Percentiles rank a stretch among this genome's conserved stretches.
Conservation (phyloP, 2,888 invertebrate species). For the Pocota personata region DNA sequence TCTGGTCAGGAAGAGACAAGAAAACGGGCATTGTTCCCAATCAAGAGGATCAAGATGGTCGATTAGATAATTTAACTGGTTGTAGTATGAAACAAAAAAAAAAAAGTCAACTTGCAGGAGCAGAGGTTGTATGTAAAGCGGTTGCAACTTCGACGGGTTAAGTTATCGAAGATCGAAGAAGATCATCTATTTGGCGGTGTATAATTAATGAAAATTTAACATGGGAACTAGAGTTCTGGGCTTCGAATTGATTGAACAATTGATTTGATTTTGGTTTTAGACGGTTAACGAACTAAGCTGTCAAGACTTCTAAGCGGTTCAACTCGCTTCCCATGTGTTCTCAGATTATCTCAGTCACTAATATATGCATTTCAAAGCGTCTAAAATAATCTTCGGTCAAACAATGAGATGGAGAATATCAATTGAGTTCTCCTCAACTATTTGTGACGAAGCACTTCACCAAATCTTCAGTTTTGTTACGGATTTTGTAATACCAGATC, state of each 20-base stretch:
- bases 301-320: too few relatives aligned
- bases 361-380: too few relatives aligned
- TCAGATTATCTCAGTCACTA: too few relatives aligned
- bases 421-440: too few relatives aligned
- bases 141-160: slow-evolving; percentile 11
- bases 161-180: not conserved
- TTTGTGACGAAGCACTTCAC: too few relatives aligned
- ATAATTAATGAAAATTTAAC: slow-evolving; percentile 36
- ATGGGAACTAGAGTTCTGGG: slow-evolving; percentile 36
- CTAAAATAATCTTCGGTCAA: too few relatives aligned
- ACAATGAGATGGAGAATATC: too few relatives aligned
- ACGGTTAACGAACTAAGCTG: too few relatives aligned
- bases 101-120: not conserved
- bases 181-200: slow-evolving; percentile 35
- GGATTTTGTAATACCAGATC: too few relatives aligned
- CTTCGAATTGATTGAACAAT: not conserved
- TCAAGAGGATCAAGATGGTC: slow-evolving; percentile 63
- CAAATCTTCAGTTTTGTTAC: too few relatives aligned
- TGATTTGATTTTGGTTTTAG: not conserved
- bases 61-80: slow-evolving; percentile 58
- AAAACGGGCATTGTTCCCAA: slow-evolving; percentile 24
- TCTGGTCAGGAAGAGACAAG: not conserved
- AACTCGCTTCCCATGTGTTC: too few relatives aligned
- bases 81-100: not conserved
- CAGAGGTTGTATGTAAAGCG: slow-evolving; percentile 30